phyloP scores from a whole-genome alignment of 1,140 invertebrate species.

The Pogonognathellus flavescens region DNA sequence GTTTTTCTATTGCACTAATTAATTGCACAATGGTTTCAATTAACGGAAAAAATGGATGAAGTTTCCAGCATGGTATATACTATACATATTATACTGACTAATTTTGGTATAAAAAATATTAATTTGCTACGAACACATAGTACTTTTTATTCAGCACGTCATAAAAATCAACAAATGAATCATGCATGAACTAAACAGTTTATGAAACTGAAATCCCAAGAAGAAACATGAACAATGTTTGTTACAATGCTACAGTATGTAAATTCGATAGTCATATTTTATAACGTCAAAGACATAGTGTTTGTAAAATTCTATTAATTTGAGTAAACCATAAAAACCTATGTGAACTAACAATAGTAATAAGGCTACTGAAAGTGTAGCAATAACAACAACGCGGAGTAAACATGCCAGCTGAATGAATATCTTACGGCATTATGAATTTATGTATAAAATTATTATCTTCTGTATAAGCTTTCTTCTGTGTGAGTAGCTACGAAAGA shows the following conservation, averaged over 20 bases:
- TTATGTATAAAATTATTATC: conserved; percentile 10
- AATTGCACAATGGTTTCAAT: conserved; percentile 30
- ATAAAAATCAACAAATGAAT: conserved; percentile 6
- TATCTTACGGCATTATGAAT: conserved; percentile 5
- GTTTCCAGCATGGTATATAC: conserved; percentile 18
- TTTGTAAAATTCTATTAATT: no score
- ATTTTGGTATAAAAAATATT: conserved; percentile 10
- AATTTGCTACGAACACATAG: not conserved
- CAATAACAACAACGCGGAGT: not conserved
- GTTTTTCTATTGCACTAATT: conserved; percentile 19
- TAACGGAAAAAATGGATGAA: conserved; percentile 23
- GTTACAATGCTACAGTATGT: no score
- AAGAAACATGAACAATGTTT: not conserved
- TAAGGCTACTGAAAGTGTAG: not conserved
- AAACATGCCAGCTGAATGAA: conserved; percentile 42
- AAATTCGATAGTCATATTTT: no score
- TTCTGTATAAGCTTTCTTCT: conserved; percentile 33
- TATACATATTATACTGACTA: no score
- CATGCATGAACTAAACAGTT: conserved; percentile 1
- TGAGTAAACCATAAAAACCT: no score
- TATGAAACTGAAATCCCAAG: not conserved
- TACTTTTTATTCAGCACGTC: conserved; percentile 15
- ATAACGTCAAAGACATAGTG: no score
- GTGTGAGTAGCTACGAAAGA: conserved; percentile 40
- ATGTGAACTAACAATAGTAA: not conserved